phyloP scores from a whole-genome alignment of 1,140 invertebrate genomes.

The Theocolax elegans region DNA sequence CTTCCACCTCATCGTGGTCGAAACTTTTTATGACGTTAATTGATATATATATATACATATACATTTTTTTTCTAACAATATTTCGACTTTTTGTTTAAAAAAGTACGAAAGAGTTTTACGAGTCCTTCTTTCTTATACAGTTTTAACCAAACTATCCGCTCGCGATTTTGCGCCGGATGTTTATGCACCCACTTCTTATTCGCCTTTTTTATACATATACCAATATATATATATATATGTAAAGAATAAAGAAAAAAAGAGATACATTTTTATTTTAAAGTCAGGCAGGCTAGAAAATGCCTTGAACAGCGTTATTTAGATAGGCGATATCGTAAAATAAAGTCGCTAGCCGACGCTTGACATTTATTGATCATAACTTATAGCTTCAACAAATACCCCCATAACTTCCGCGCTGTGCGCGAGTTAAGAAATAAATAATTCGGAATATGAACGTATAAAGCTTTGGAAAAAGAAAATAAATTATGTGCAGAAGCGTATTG shows the following conservation, averaged over 20 bases:
- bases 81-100: too few relatives aligned
- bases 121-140: too few relatives aligned
- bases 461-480: conserved; percentile 17
- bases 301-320: conserved; percentile 29
- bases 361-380: conserved; percentile 39
- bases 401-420: conserved; percentile 14
- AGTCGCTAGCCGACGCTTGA: conserved; percentile 21
- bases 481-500: conserved; percentile 18
- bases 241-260: too few relatives aligned
- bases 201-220: too few relatives aligned
- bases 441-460: conserved; percentile 1
- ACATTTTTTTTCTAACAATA: neutral
- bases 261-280: conserved; percentile 5
- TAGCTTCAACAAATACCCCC: conserved; percentile 33
- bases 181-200: too few relatives aligned
- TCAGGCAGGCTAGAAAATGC: neutral
- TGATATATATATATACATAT: conserved; percentile 3
- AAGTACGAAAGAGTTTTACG: too few relatives aligned
- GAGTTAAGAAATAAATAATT: conserved; percentile 37
- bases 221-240: too few relatives aligned
- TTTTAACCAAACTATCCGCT: too few relatives aligned
- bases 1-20: neutral
- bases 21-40: conserved; percentile 19
- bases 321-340: conserved; percentile 39
- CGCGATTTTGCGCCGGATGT: too few relatives aligned